Conservation (phyloP, 35 echinoderm and acorn worm species). For the Stichopus chloronotus region DNA sequence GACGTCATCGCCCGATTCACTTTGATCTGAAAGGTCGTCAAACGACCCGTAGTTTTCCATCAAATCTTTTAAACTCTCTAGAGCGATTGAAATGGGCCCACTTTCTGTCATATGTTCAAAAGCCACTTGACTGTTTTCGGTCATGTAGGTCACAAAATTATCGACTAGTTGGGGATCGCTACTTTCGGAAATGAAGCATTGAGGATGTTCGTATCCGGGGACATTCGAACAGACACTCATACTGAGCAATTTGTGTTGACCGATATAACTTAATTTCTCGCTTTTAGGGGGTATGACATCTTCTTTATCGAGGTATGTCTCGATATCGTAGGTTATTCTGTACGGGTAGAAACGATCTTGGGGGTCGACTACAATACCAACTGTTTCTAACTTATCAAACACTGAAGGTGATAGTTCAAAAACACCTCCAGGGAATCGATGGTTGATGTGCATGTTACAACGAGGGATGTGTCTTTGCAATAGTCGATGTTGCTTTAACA, state of each 20-base stretch:
- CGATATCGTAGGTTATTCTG: too few relatives aligned
- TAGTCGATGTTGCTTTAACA: background rate
- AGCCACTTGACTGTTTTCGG: too few relatives aligned
- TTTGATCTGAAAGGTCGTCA: background rate
- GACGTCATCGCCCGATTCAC: too few relatives aligned
- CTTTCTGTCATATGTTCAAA: too few relatives aligned
- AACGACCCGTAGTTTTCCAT: background rate
- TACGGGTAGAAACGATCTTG: too few relatives aligned
- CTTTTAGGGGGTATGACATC: too few relatives aligned
- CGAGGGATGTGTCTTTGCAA: background rate
- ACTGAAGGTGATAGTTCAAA: background rate
- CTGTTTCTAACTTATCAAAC: too few relatives aligned
- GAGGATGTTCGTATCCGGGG: slow-evolving; percentile 13
- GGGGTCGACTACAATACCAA: too few relatives aligned
- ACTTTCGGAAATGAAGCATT: slow-evolving; percentile 25
- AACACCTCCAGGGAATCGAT: slow-evolving; percentile 20
- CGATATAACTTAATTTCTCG: too few relatives aligned
- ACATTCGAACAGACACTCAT: slow-evolving; percentile 28
- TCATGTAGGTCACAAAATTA: background rate
- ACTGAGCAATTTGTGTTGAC: background rate
- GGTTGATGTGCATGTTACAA: background rate
- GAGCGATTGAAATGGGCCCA: too few relatives aligned
- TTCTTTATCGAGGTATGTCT: too few relatives aligned
- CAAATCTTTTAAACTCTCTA: too few relatives aligned
- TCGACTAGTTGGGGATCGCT: background rate